phyloP scores from a whole-genome alignment of 2,797 vertebrate genomes.

The Amphiprion clarkii region DNA sequence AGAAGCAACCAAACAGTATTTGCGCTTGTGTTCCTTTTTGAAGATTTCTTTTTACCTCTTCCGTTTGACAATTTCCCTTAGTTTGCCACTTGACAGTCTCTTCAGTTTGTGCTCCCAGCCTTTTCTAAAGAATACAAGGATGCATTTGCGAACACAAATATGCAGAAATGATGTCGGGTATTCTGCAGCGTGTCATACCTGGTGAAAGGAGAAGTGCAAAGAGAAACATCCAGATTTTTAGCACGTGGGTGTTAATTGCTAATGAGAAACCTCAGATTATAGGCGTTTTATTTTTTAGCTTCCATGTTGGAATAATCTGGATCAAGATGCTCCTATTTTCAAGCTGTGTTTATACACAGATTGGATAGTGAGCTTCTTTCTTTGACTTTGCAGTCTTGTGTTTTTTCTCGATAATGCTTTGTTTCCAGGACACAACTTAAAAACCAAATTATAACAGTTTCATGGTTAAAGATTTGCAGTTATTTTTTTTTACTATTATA shows the following conservation, averaged over 20 bases:
- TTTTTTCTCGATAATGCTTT: conserved; percentile 3
- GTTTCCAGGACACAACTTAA: background rate
- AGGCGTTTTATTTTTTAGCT: background rate
- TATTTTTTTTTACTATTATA: background rate
- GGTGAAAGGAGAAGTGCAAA: conserved; percentile 6
- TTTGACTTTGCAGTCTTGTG: background rate
- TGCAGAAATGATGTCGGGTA: conserved; percentile 37
- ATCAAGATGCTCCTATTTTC: background rate
- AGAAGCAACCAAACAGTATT: background rate
- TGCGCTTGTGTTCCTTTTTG: conserved; percentile 19
- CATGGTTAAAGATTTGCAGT: background rate
- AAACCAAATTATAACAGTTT: background rate
- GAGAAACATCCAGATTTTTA: conserved; percentile 50
- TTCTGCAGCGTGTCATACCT: conserved; percentile 23
- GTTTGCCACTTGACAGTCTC: conserved; percentile 33
- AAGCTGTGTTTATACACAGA: background rate
- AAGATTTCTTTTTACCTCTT: conserved; percentile 1
- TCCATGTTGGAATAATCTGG: conserved; percentile 18
- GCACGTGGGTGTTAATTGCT: conserved; percentile 36
- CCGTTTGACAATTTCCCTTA: conserved; percentile 19
- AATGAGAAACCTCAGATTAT: conserved; percentile 13
- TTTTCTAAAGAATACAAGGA: conserved; percentile 41
- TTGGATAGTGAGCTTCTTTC: background rate
- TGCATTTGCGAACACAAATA: conserved; percentile 24
- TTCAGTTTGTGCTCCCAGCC: conserved; percentile 31